phyloP scores from a whole-genome alignment of 2,797 vertebrate species.

The Urosaurus nigricauda region DNA sequence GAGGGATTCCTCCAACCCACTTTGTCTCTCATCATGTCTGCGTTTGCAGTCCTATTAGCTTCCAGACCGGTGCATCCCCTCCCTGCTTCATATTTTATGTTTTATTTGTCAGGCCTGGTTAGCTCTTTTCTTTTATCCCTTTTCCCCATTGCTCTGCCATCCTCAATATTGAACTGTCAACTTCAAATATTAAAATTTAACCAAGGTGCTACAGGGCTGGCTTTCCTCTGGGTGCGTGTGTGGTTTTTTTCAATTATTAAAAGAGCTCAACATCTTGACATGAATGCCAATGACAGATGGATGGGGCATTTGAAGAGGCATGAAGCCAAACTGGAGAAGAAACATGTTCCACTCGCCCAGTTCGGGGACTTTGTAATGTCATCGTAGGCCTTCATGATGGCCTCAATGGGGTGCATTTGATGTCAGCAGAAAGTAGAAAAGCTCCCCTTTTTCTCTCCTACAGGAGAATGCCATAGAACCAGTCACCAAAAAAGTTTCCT shows the following conservation, averaged over 20 bases:
- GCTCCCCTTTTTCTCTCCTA: neutral
- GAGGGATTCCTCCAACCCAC: neutral
- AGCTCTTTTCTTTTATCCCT: neutral
- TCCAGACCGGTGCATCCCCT: neutral
- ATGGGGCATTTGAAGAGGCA: neutral
- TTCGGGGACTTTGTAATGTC: neutral
- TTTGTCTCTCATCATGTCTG: neutral
- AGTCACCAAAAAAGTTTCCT: too few species aligned
- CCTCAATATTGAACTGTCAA: neutral
- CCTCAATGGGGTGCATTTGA: too few species aligned
- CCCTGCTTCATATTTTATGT: neutral
- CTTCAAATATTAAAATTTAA: slow-evolving; percentile 10
- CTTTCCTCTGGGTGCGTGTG: neutral
- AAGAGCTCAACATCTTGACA: neutral
- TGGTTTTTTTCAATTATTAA: slow-evolving; percentile 17
- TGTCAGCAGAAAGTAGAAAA: too few species aligned
- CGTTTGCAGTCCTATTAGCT: fast-evolving
- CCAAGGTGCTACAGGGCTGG: neutral
- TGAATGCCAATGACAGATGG: neutral
- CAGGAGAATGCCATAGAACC: neutral
- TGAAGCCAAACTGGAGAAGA: neutral
- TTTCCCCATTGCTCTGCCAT: neutral
- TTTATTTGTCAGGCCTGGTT: slow-evolving; percentile 9
- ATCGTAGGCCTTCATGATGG: neutral
- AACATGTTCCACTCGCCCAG: neutral